Base-by-base conservation (phyloP, 2,797 vertebrate genomes). In the Ctenopoma kingsleyae region DNA sequence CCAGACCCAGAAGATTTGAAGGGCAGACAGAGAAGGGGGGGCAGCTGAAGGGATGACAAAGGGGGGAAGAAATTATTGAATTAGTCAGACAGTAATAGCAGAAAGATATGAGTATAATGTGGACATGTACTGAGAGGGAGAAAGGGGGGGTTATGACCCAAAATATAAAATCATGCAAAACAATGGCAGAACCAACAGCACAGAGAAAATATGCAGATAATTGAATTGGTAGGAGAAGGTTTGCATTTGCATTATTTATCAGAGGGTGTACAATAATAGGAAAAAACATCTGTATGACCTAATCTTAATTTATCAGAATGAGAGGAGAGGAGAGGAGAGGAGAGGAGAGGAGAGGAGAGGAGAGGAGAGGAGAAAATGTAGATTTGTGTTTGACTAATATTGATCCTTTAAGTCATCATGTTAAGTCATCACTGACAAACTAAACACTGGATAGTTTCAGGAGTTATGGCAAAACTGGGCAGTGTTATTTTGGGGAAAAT, bases 1-100 rank as follows among this genome's bases (percentile, higher is more conserved):
- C 91, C 94, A 93, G 88, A 93, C 95, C 94, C 95, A 74, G 88
- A 96, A 96, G 96, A 94, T 91, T 92, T 94, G 94, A 94, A 94
- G 94, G 95, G 90, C 94, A 93, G 91, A 89, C 77, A 41, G 84
- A 85, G 13, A 81, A 80, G 82, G 81, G 79, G 46, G 65, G 55
- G 56, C 43, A 66, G 52, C 19, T 71, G 68, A 69, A 49, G 62
- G 69, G 71, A 64, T 70, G 78, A 86, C 74, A 86, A 83, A 84
- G 52, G 58, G 67, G 59, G 71, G 63, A 73, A 80, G 68, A 76
- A 83, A 85, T 87, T 83, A 87, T 85, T 89, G 77, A 92, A 92
- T 90, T 87, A 90, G 85, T 86, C 79, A 77, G 84, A 89, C 78
- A 86, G 84, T 87, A 85, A 87, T 80, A 80, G 86, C 56, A 73